Base-by-base conservation (phyloP, 2,888 invertebrate genomes). In the Ormyrus thymus region DNA sequence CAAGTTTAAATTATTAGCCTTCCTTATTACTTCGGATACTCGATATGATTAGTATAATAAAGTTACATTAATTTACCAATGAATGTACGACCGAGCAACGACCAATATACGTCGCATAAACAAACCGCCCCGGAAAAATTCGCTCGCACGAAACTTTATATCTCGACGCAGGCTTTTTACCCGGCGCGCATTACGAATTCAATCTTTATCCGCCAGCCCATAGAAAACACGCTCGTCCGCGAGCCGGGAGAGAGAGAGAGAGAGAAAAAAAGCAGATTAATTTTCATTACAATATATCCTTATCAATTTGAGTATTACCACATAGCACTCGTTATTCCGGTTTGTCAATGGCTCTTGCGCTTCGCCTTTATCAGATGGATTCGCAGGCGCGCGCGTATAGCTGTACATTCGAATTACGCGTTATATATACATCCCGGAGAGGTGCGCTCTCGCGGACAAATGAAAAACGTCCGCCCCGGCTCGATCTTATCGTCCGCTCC, bases 261-360 rank as follows among this genome's bases (percentile, higher is more conserved):
- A 29, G 29, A 13, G 15, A 64, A 72, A 76, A 76, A 29, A 29
- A 29, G 29, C 29, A 29, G 29, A 70, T 46, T 9, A 76, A 62
- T 76, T 76, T 62, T 76, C 62, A 55, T 62, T 68, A 58, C 68
- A 53, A 64, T 55, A 76, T 10, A 43, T 51, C 56, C 64, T 76
- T 70, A 70, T 76, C 72, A 66, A 72, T 66, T 46, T 43, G 59
- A 55, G 58, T 15, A 72, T 77, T 66, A 59, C 53, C 43, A 10
- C 59, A 45, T 53, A 59, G 66, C 48, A 72, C 66, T 65, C 59
- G 61, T 46, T 66, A 72, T 65, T 77, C 77, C 68, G 66, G 78
- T 72, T 78, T 72, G 53, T 68, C 68, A 68, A 65, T 61, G 13
- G 43, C 9, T 6, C 13, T 46, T 11, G 6, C 10, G 56, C 56